Percentiles rank a stretch among this genome's conserved stretches.
phyloP scores from a whole-genome alignment of 2,113 vertebrate species.

The Apteryx owenii region DNA sequence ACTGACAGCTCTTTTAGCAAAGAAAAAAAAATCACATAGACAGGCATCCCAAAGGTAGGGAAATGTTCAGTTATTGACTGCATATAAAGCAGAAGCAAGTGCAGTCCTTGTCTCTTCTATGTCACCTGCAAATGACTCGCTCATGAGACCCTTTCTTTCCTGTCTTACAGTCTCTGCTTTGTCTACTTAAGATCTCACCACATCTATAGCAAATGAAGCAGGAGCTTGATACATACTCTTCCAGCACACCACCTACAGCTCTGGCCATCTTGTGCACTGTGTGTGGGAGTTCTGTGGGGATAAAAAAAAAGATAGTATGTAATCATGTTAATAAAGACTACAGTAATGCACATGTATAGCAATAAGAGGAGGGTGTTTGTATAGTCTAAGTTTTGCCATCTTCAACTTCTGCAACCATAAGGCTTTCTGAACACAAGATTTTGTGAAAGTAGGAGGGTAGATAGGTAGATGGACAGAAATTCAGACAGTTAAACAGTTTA shows the following conservation, averaged over 20 bases:
- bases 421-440: neutral
- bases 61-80: neutral
- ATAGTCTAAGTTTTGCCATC: neutral
- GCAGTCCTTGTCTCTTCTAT: neutral
- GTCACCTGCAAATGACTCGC: neutral
- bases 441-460: neutral
- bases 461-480: neutral
- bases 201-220: neutral
- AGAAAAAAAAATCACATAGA: neutral
- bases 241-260: neutral
- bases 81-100: neutral
- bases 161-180: neutral
- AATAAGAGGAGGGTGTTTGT: rapidly evolving
- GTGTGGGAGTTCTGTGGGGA: neutral
- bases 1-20: neutral
- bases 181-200: neutral
- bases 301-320: neutral
- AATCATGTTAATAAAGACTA: neutral
- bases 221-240: neutral
- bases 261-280: neutral
- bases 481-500: neutral
- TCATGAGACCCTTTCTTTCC: too few relatives aligned
- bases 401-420: neutral
- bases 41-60: neutral
- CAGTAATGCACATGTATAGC: neutral